Conservation (phyloP, 2,113 vertebrate species). For the Corythoichthys intestinalis region DNA sequence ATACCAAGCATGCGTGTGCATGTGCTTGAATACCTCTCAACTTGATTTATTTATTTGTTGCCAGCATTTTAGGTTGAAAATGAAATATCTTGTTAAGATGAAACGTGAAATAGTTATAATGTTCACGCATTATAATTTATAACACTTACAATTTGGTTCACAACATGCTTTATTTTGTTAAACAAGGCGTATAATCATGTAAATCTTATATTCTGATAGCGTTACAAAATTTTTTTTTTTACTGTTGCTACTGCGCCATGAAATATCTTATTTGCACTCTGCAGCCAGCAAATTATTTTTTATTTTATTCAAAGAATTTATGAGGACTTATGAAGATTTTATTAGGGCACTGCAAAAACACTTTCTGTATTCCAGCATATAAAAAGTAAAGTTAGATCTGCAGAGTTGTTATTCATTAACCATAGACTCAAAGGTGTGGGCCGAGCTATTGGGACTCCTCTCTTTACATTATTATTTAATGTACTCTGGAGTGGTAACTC, state of each 20-base stretch:
- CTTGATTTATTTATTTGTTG: not conserved
- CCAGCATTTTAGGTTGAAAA: not conserved
- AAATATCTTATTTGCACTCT: no score
- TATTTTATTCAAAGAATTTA: no score
- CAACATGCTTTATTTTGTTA: no score
- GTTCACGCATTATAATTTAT: not conserved
- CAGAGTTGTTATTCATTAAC: slow-evolving; percentile 35
- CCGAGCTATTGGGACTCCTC: slow-evolving; percentile 6
- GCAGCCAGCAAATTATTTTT: no score
- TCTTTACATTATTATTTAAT: slow-evolving; percentile 62
- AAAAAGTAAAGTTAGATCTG: slow-evolving; percentile 4
- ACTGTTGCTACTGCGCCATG: no score
- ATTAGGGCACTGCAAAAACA: not conserved
- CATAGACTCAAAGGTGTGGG: not conserved
- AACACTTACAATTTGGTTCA: no score
- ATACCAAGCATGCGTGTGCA: slow-evolving; percentile 1
- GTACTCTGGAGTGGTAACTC: slow-evolving; percentile 40
- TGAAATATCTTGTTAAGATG: not conserved
- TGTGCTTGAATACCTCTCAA: slow-evolving; percentile 12
- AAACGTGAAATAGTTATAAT: not conserved
- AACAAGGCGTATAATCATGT: not conserved
- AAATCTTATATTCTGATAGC: no score
- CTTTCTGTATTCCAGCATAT: not conserved
- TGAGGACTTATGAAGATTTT: not conserved
- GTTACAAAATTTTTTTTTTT: no score